Percentiles rank a stretch among this genome's conserved stretches.
Evolutionary conservation across 2,888 invertebrate genomes (phyloP).

Genomic region (Eustalomyia histrio): DNA sequence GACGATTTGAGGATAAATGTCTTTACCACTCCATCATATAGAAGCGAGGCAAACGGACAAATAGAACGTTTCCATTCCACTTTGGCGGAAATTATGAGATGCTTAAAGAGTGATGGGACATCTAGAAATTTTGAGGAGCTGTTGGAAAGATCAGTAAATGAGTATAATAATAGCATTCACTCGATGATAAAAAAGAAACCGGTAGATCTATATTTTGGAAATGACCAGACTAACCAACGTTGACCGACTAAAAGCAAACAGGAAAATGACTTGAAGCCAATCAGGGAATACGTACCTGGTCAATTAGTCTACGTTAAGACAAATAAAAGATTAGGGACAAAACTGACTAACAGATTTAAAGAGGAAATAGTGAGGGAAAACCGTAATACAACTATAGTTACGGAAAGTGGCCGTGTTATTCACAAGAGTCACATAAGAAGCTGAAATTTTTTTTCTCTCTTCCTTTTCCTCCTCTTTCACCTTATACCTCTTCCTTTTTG

Average conservation of each 20-base stretch:
- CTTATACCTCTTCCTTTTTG: too few species aligned
- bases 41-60: constrained; percentile 54
- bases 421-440: neutral
- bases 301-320: constrained; percentile 56
- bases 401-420: constrained; percentile 1
- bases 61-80: constrained; percentile 66
- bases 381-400: neutral
- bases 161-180: constrained; percentile 61
- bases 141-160: constrained; percentile 49
- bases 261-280: constrained; percentile 23
- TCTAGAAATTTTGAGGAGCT: constrained; percentile 53
- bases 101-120: constrained; percentile 51
- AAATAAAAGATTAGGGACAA: constrained; percentile 55
- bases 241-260: constrained; percentile 47
- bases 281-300: neutral
- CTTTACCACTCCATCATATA: constrained; percentile 58
- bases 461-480: too few species aligned
- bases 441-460: neutral
- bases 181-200: constrained; percentile 56
- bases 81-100: constrained; percentile 62
- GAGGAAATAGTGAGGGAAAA: neutral
- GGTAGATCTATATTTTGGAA: constrained; percentile 58
- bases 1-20: constrained; percentile 58
- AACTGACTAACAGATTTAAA: constrained; percentile 1
- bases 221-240: constrained; percentile 20